Base-by-base conservation (phyloP, 2,888 invertebrate genomes). In the Tenthredo scrophulariae region DNA sequence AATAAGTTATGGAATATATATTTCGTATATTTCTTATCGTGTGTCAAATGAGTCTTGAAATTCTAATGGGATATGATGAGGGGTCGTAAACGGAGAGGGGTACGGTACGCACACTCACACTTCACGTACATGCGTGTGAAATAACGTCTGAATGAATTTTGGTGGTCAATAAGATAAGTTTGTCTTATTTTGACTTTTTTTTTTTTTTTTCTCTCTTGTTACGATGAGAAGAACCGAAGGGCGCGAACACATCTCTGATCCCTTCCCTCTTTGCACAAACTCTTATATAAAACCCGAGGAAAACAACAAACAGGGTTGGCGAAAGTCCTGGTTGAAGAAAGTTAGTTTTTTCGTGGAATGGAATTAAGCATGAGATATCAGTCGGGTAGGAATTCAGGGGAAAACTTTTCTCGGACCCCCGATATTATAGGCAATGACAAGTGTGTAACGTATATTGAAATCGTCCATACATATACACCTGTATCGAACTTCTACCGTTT, bases 191-290 rank as follows among this genome's bases (percentile, higher is more conserved):
- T 43, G 9, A 10, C 10, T 62, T 13, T 62, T 26, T 62, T 3
- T 9, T 7, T 26, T 9, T 10, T 26, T 62, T 0, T 13, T 26
- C 10, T 0, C 37, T 33, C 5, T 33, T 37, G 37, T 37, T 13
- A 62, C 62, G 26, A 62, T 26, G 22, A 26, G 26, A 58, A 15
- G 18, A 6, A 40, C 40, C 54, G 6, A n/a, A 40, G 70, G 10
- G 43, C 15, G 74, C 15, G 46, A 46, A 74, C 74, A 74, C 74
- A 26, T 74, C n/a, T 74, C 74, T 74, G 74, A 74, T 74, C 74
- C 74, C 43, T 43, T 37, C 40, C 22, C 10, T 33, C 33, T 67
- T 74, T 74, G 43, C 43, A 74, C 43, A 74, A 74, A 74, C 74
- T 74, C 74, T 74, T 74, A 74, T 74, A 33, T 40, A n/a, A 43